Conservation (phyloP, 1,140 invertebrate species). For the Drosophila oshimai region DNA sequence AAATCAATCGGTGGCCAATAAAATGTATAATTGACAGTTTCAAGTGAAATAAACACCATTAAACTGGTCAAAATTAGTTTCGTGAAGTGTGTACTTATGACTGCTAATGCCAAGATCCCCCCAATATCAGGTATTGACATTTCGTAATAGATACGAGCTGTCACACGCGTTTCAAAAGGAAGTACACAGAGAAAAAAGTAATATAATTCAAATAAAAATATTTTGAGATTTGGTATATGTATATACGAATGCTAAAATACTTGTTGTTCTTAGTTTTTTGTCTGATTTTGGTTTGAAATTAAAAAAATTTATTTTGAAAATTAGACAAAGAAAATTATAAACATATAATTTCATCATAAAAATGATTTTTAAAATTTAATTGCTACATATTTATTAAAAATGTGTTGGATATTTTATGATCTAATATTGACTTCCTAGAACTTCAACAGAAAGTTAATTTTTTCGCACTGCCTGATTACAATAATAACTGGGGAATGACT, state of each 20-base stretch:
- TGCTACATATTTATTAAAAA: too few relatives aligned
- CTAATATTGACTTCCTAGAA: too few relatives aligned
- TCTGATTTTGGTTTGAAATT: too few relatives aligned
- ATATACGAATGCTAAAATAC: too few relatives aligned
- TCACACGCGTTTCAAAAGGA: constrained; percentile 21
- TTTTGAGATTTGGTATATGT: too few relatives aligned
- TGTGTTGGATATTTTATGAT: too few relatives aligned
- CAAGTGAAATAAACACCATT: constrained; percentile 42
- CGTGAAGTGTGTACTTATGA: constrained; percentile 51
- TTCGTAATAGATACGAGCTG: constrained; percentile 32
- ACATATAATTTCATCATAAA: too few relatives aligned
- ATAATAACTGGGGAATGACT: not conserved
- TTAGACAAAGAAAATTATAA: too few relatives aligned
- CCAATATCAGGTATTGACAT: constrained; percentile 28
- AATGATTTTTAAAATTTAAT: too few relatives aligned
- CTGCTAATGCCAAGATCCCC: constrained; percentile 43
- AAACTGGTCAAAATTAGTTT: constrained; percentile 37
- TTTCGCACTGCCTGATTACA: not conserved
- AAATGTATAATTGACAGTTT: constrained; percentile 48
- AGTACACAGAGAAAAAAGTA: not conserved
- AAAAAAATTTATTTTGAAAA: too few relatives aligned
- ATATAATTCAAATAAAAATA: too few relatives aligned
- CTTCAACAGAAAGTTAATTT: not conserved
- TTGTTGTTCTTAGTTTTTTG: too few relatives aligned
- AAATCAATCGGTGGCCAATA: constrained; percentile 33